A percentile compares a stretch with the other conserved stretches of the same genome.
Conservation (phyloP, 1,140 invertebrate species). For the Drosophila nigromelanica region DNA sequence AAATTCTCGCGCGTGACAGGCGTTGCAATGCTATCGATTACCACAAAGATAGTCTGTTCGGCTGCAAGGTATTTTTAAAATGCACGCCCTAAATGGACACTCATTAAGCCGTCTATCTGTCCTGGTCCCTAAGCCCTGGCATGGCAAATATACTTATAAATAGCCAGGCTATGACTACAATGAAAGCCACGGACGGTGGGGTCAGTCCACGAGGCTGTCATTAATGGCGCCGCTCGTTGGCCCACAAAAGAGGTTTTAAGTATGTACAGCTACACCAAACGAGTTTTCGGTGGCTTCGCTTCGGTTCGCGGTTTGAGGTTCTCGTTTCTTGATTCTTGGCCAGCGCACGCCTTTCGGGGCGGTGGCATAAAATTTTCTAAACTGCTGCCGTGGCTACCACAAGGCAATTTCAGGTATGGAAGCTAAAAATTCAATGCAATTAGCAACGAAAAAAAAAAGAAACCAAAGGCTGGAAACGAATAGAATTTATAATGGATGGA, state of each 20-base stretch:
- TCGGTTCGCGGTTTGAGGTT: constrained; percentile 1
- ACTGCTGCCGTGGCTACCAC: constrained; percentile 24
- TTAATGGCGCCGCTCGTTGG: constrained; percentile 71
- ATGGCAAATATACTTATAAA: constrained; percentile 55
- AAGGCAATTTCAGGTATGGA: constrained; percentile 29
- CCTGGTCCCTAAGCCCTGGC: constrained; percentile 7
- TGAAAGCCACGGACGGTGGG: constrained; percentile 18
- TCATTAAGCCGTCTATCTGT: constrained; percentile 43
- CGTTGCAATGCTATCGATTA: constrained; percentile 75
- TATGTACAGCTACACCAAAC: constrained; percentile 46
- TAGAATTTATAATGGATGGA: not conserved
- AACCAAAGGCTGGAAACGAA: not conserved
- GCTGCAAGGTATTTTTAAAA: constrained; percentile 61
- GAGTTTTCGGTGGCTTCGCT: constrained; percentile 37
- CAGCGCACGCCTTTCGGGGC: constrained; percentile 46
- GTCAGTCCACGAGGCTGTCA: constrained; percentile 54
- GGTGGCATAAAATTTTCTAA: constrained; percentile 44
- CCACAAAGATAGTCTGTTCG: constrained; percentile 25
- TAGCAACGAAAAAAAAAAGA: constrained; percentile 32
- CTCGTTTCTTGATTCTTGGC: constrained; percentile 30
- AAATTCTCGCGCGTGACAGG: constrained; percentile 74
- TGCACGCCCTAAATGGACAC: constrained; percentile 63
- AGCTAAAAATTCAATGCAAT: constrained; percentile 48
- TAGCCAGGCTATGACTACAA: constrained; percentile 44
- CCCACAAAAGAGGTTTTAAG: constrained; percentile 55